These are phyloP conservation scores for Callimorpha dominula DNA, from an alignment of 2,888 invertebrate species.

Conservation along the genomic window DNA sequence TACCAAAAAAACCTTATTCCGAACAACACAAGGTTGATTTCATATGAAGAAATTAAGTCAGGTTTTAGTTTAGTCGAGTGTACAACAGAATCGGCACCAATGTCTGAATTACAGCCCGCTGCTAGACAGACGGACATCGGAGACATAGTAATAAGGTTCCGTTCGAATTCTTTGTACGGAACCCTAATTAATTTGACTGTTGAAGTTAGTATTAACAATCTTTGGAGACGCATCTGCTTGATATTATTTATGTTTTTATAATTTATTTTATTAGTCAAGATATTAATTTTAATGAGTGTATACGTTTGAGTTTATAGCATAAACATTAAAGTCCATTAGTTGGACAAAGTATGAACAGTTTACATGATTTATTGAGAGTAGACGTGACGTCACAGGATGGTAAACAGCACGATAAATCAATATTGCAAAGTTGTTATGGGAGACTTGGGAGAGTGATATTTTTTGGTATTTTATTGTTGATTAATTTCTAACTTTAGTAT, in stretches of 20 bases:
- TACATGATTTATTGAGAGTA: neutral
- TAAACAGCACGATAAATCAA: neutral
- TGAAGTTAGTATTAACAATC: constrained; percentile 22
- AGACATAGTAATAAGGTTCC: neutral
- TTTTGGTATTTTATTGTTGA: no score
- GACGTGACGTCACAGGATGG: neutral
- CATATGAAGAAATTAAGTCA: no score
- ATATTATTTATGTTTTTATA: neutral
- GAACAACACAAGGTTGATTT: no score
- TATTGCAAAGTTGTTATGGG: neutral
- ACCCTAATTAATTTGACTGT: constrained; percentile 37
- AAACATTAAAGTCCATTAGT: neutral
- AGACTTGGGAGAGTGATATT: no score
- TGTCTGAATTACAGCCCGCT: neutral
- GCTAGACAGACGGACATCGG: neutral
- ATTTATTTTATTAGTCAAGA: constrained; percentile 2
- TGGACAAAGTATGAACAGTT: neutral
- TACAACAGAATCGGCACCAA: no score
- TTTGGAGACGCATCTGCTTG: neutral
- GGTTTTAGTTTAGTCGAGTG: no score
- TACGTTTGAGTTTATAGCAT: neutral
- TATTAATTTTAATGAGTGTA: constrained; percentile 9
- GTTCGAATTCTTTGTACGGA: neutral
- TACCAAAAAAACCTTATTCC: no score
- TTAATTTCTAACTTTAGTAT: no score